Conservation (phyloP, 1,140 invertebrate genomes). For the Spodoptera litura region DNA sequence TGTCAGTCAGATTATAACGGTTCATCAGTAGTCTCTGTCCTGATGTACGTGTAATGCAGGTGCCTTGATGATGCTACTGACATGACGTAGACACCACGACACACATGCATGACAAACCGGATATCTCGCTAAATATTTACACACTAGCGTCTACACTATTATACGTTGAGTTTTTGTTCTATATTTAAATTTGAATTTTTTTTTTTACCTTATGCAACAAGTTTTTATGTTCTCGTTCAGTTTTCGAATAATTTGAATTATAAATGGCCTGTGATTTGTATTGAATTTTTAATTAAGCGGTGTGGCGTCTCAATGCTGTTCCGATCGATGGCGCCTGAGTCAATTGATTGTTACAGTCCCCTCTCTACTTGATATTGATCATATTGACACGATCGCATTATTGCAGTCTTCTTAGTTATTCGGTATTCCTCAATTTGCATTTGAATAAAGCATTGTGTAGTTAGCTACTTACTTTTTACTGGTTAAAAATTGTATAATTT, state of each 20-base stretch:
- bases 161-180: constrained; percentile 7
- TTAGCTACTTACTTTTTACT: too few relatives aligned
- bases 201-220: constrained; percentile 4
- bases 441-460: too few relatives aligned
- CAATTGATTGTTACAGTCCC: too few relatives aligned
- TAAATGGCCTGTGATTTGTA: neutral
- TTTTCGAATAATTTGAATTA: neutral
- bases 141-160: constrained; percentile 6
- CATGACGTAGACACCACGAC: constrained; percentile 16
- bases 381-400: too few relatives aligned
- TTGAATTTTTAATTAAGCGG: neutral
- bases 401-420: too few relatives aligned
- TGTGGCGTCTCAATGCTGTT: too few relatives aligned
- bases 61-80: neutral
- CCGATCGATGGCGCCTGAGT: too few relatives aligned
- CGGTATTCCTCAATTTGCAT: too few relatives aligned
- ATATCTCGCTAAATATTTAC: constrained; percentile 39
- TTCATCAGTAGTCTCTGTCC: neutral
- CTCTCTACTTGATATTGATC: too few relatives aligned
- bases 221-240: neutral
- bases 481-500: too few relatives aligned
- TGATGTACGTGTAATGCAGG: constrained; percentile 1
- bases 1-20: neutral
- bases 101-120: constrained; percentile 32
- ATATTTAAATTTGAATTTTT: neutral